Evolutionary conservation across 2,888 invertebrate species (phyloP), one percentile per base, ranked within the genome.

Genomic region (Syrphus vitripennis): DNA sequence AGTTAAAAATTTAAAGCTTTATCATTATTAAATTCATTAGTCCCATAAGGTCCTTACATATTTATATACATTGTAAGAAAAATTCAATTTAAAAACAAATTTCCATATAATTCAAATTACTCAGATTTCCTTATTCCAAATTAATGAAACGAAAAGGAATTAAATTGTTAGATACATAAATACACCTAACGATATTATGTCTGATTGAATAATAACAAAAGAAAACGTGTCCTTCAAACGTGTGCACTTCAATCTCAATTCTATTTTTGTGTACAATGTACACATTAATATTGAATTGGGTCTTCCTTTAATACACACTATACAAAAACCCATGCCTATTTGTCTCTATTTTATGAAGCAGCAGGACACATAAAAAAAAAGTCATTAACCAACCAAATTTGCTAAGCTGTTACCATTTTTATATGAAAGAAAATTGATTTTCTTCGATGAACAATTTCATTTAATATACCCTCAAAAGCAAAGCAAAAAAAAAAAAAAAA

Each of bases 391-490:
- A 77, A 50, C 48, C 74, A 55, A 86, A 82, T 82, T 82, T 78
- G 77, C 81, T 65, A 67, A 67, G 57, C 80, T 80, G 74, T 69
- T 61, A 26, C 67, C 67, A 24, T 53, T 70, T 71, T 82, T 61
- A 69, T 61, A 69, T 74, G 77, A 70, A 34, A 77, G 69, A 86
- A 84, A 86, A 86, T 82, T 86, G 82, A 86, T 86, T 82, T 86
- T 61, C 77, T 65, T 48, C 59, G 71, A 65, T 76, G 70, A 71
- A 71, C 53, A 40, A 80, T 75, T 80, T 75, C 69, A 74, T 78
- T 48, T 48, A 67, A 67, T 67, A 50, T 24, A 67, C 4, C 40
- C 10, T n/a, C 21, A 21, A 42, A n/a, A n/a, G n/a, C n/a, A n/a
- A n/a, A n/a, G n/a, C n/a, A n/a, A n/a, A n/a, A n/a, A n/a, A n/a